These are phyloP conservation scores for Hydractinia symbiolongicarpus DNA, from an alignment of 30 jellyfish, hydroid and myxozoan species.

Conservation along the genomic window DNA sequence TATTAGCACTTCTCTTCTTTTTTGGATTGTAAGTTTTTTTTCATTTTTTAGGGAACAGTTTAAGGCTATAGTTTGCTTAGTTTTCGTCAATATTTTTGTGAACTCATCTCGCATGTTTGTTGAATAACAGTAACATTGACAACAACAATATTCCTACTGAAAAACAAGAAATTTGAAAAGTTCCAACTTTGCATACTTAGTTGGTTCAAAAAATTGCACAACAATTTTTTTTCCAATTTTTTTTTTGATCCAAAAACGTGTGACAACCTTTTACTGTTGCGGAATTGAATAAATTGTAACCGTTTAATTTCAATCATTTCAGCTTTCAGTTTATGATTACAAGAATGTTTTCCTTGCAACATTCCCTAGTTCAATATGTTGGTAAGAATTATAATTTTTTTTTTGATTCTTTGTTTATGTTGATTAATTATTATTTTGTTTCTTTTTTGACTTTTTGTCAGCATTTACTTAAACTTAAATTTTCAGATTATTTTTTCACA, in stretches of 20 bases:
- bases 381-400: conserved; percentile 1
- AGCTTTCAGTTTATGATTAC: neutral
- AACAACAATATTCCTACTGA: too few relatives aligned
- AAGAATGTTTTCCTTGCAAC: neutral
- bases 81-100: too few relatives aligned
- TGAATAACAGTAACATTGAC: too few relatives aligned
- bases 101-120: too few relatives aligned
- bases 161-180: too few relatives aligned
- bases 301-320: neutral
- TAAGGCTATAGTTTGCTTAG: too few relatives aligned
- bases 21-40: conserved; percentile 10
- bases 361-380: neutral
- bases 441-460: neutral
- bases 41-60: neutral
- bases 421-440: neutral
- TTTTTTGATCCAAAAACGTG: too few relatives aligned
- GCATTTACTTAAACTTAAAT: neutral
- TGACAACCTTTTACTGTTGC: too few relatives aligned
- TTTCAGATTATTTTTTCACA: conserved; percentile 46
- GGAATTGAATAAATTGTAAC: too few relatives aligned
- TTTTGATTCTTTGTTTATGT: neutral
- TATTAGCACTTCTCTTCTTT: conserved; percentile 5
- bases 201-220: too few relatives aligned
- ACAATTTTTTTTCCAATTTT: too few relatives aligned
- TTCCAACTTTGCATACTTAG: too few relatives aligned